A percentile compares a stretch with the other conserved stretches of the same genome.
Evolutionary conservation across 2,113 vertebrate species (phyloP).

Genomic region (Tupaia tana): DNA sequence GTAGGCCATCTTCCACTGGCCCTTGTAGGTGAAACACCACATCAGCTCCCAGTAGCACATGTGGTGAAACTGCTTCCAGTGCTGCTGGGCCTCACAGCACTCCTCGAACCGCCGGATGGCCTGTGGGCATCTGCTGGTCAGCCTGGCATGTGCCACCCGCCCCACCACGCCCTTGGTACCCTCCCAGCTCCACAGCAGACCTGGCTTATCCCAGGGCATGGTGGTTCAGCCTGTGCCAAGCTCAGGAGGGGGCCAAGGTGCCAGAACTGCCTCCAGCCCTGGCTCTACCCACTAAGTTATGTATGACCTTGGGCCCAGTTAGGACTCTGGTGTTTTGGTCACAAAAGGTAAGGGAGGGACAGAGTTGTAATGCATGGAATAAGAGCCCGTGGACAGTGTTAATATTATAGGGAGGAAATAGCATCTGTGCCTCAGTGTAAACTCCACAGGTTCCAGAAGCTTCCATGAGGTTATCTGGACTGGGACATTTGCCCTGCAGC

Average conservation of each 20-base stretch:
- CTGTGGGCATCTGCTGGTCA: conserved; percentile 79
- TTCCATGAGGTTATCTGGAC: not conserved
- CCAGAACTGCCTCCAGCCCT: not conserved
- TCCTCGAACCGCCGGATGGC: conserved; percentile 94
- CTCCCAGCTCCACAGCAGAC: not conserved
- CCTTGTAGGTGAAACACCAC: conserved; percentile 99
- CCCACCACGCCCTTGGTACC: fast-evolving
- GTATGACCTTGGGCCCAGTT: not conserved
- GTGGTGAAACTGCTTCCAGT: conserved; percentile 99
- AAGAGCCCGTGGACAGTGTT: not conserved
- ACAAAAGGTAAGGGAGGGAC: not conserved
- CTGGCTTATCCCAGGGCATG: not conserved
- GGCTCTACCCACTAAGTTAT: not conserved
- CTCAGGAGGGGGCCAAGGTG: not conserved
- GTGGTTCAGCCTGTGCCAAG: not conserved
- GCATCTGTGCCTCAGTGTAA: not conserved
- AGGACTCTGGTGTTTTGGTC: not conserved
- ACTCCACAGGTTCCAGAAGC: not conserved
- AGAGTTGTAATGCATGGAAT: not conserved
- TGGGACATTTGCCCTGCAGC: not conserved
- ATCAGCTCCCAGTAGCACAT: conserved; percentile 99
- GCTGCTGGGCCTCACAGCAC: conserved; percentile 96
- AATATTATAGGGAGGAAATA: not conserved
- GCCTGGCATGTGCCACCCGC: fast-evolving
- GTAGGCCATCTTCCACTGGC: conserved; percentile 99